Evolutionary conservation across 2,888 invertebrate genomes (phyloP).

Genomic region (Physocephala rufipes): DNA sequence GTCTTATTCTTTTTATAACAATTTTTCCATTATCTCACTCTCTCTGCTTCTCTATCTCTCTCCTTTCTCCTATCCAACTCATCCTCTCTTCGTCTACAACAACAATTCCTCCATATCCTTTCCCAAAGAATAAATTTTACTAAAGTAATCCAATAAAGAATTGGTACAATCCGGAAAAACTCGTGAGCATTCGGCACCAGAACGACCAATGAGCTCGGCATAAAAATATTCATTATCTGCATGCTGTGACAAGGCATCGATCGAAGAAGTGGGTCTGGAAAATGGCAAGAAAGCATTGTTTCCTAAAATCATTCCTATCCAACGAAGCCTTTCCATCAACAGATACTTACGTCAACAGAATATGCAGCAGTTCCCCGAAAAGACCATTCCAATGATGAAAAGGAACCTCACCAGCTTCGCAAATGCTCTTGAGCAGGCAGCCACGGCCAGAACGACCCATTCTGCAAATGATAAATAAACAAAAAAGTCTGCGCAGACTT

Average conservation of each 20-base stretch:
- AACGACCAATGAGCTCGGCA: slow-evolving; percentile 75
- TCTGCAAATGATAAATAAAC: slow-evolving; percentile 58
- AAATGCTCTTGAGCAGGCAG: slow-evolving; percentile 80
- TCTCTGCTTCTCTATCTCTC: background rate
- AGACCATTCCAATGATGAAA: slow-evolving; percentile 77
- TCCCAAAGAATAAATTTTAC: slow-evolving; percentile 51
- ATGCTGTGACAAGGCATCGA: slow-evolving; percentile 72
- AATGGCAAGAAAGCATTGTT: background rate
- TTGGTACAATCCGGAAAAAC: slow-evolving; percentile 56
- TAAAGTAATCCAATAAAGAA: slow-evolving; percentile 59
- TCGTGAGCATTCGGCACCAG: slow-evolving; percentile 57
- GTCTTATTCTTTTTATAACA: background rate
- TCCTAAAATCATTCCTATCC: background rate
- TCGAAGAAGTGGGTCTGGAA: slow-evolving; percentile 75
- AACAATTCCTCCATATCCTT: slow-evolving; percentile 46
- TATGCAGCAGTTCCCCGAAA: slow-evolving; percentile 79
- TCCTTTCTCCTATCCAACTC: background rate
- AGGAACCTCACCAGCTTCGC: slow-evolving; percentile 77
- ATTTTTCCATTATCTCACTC: background rate
- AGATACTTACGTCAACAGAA: slow-evolving; percentile 76
- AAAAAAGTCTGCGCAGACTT: background rate
- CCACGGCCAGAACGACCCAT: slow-evolving; percentile 74
- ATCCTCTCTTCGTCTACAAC: background rate
- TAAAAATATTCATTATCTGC: slow-evolving; percentile 78
- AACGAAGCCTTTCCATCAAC: background rate